Conservation (phyloP, 2,888 invertebrate species). For the Xestia ashworthii region DNA sequence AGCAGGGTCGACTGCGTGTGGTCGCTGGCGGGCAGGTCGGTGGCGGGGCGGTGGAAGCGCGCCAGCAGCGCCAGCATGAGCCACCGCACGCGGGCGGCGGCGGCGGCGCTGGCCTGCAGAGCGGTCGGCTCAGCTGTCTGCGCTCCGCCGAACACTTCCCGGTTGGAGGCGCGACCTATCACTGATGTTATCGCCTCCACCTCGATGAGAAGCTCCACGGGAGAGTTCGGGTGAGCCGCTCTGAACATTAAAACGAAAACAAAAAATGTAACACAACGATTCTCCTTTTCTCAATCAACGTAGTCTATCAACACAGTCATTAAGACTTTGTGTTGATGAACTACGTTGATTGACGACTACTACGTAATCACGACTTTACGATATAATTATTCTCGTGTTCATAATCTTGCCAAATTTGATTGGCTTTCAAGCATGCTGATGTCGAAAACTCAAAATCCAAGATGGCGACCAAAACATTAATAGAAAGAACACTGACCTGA, state of each 20-base stretch:
- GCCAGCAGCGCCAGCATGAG: constrained; percentile 94
- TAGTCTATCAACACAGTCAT: background rate
- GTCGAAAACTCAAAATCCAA: background rate
- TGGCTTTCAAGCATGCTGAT: background rate
- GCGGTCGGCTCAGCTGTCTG: constrained; percentile 62
- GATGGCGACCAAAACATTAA: background rate
- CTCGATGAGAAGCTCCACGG: constrained; percentile 93
- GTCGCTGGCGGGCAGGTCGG: constrained; percentile 61
- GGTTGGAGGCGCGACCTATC: constrained; percentile 93
- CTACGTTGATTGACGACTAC: no score
- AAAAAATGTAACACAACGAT: background rate
- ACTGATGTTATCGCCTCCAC: constrained; percentile 94
- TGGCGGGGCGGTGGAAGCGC: constrained; percentile 89
- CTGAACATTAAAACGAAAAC: constrained; percentile 64
- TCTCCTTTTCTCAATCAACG: background rate
- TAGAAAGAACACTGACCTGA: constrained; percentile 86
- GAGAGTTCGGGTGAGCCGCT: constrained; percentile 91
- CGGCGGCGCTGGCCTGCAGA: constrained; percentile 88
- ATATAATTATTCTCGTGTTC: background rate
- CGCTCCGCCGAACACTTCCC: constrained; percentile 80
- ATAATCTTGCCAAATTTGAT: background rate
- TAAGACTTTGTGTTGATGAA: no score
- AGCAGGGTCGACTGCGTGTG: constrained; percentile 65
- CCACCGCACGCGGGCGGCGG: constrained; percentile 93
- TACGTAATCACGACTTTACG: background rate